Percentiles rank a stretch among this genome's conserved stretches.
Evolutionary conservation across 2,888 invertebrate genomes (phyloP).

Genomic region (Pyralis farinalis): DNA sequence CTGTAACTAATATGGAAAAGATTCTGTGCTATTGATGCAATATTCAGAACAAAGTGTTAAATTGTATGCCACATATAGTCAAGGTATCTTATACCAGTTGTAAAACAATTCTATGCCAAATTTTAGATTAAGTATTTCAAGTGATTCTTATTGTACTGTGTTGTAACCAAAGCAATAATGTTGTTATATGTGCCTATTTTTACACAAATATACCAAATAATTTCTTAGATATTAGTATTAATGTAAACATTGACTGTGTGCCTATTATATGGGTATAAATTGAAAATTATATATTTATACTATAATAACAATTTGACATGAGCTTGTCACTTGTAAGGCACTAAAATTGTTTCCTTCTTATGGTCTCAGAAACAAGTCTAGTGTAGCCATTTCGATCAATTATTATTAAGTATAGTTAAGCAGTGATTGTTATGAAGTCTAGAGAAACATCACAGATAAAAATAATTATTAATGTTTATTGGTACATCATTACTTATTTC

Average conservation of each 20-base stretch:
- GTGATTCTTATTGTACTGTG: constrained; percentile 68
- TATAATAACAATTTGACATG: not conserved
- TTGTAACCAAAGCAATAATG: constrained; percentile 79
- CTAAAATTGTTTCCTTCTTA: constrained; percentile 29
- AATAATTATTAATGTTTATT: no score
- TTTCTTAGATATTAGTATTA: constrained; percentile 46
- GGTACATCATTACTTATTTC: no score
- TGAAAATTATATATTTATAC: not conserved
- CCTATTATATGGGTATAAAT: not conserved
- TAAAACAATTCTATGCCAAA: constrained; percentile 67
- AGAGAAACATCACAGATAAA: no score
- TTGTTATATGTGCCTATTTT: constrained; percentile 69
- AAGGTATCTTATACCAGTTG: constrained; percentile 39
- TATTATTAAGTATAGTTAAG: constrained; percentile 21
- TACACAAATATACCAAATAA: constrained; percentile 64
- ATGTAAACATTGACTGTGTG: constrained; percentile 18
- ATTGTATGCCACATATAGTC: not conserved
- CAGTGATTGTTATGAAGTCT: no score
- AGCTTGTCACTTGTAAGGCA: constrained; percentile 13
- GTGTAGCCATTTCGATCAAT: constrained; percentile 50
- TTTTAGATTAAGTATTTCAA: constrained; percentile 68
- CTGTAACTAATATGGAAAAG: no score
- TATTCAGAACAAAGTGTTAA: no score
- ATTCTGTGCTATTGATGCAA: no score
- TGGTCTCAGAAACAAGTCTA: constrained; percentile 49